These are phyloP conservation scores for Balaenoptera acutorostrata DNA, from an alignment of 2,113 vertebrate species.

Conservation along the genomic window DNA sequence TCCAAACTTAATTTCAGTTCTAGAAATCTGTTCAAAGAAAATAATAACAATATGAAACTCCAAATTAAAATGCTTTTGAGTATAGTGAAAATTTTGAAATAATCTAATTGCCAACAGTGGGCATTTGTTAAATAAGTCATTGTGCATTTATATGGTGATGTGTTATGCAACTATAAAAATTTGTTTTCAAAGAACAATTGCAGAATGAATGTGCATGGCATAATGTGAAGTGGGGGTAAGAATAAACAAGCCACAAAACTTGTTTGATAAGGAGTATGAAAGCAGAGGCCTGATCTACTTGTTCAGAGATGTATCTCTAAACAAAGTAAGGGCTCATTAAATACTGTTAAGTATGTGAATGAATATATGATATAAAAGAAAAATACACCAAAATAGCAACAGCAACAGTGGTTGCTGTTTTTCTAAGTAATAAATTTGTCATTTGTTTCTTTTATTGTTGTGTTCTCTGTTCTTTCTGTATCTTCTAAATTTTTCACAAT, in stretches of 20 bases:
- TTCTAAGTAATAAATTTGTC: not conserved
- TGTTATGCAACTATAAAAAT: not conserved
- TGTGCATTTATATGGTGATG: not conserved
- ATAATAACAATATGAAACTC: not conserved
- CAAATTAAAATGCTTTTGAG: not conserved
- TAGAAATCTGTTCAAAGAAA: not conserved
- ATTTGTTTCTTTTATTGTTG: not conserved
- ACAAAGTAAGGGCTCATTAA: not conserved
- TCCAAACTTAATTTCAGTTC: not conserved
- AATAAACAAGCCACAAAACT: not conserved
- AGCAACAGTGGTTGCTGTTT: not conserved
- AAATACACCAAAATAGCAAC: not conserved
- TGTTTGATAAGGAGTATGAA: not conserved
- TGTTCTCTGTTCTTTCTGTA: not conserved
- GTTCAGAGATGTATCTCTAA: not conserved
- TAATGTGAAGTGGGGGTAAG: not conserved
- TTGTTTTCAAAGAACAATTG: not conserved
- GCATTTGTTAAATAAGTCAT: not conserved
- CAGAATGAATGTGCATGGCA: not conserved
- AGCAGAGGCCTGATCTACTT: not conserved
- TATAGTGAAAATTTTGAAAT: not conserved
- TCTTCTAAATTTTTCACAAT: not conserved
- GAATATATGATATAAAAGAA: not conserved
- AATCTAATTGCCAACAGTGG: not conserved
- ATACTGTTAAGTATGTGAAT: not conserved